Conservation (phyloP, 2,113 vertebrate species). For the Pavo muticus region DNA sequence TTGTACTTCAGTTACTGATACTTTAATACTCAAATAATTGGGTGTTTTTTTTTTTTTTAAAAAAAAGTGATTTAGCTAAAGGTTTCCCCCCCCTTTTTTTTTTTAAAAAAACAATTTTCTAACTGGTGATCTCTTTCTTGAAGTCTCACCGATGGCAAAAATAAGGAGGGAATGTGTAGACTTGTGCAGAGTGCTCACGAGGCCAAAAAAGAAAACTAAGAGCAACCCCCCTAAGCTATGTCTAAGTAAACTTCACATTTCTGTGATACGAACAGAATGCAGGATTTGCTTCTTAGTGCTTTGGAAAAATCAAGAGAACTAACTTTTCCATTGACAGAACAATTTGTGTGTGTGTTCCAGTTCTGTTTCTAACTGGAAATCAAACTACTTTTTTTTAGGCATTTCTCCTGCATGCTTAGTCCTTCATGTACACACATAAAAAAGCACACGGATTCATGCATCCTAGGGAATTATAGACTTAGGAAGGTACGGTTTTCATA, state of each 20-base stretch:
- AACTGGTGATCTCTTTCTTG: constrained; percentile 27
- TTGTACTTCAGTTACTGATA: neutral
- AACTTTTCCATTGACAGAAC: neutral
- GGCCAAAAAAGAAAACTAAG: neutral
- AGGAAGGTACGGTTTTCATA: constrained; percentile 12
- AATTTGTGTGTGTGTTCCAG: neutral
- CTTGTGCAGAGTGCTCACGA: neutral
- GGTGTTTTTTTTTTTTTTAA: neutral
- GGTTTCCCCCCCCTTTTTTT: neutral
- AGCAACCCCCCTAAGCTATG: neutral
- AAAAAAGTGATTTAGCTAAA: neutral
- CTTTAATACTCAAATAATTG: neutral
- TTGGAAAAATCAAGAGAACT: constrained; percentile 10
- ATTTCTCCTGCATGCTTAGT: neutral
- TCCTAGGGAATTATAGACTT: constrained; percentile 1
- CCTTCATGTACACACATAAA: neutral
- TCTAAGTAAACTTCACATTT: constrained; percentile 28
- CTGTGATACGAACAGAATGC: neutral
- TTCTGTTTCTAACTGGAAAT: neutral
- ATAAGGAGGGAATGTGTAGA: neutral
- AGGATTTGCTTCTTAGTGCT: neutral
- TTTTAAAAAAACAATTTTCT: constrained; percentile 5
- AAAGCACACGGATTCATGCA: neutral
- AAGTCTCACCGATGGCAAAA: constrained; percentile 40
- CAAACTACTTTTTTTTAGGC: neutral